These are phyloP conservation scores for Solen grandis DNA, from an alignment of 1,140 invertebrate species.

Conservation along the genomic window DNA sequence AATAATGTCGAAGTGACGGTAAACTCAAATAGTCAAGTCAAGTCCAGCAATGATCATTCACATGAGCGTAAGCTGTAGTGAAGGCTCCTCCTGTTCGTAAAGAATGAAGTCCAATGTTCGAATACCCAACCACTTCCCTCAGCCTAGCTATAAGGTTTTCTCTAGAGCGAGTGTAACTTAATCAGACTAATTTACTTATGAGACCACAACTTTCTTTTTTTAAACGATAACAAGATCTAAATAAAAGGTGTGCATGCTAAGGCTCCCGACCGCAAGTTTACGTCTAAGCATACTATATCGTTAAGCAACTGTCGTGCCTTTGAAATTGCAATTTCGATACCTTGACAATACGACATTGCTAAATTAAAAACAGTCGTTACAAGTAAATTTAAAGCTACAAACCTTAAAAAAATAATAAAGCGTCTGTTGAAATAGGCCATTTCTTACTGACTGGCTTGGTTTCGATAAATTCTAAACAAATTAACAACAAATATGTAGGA, in stretches of 20 bases:
- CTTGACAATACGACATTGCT: constrained; percentile 4
- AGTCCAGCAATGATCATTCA: constrained; percentile 24
- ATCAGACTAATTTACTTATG: constrained; percentile 32
- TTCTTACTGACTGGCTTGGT: constrained; percentile 19
- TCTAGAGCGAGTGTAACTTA: constrained; percentile 27
- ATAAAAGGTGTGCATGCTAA: background rate
- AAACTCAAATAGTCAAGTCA: no score
- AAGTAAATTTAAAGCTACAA: constrained; percentile 1
- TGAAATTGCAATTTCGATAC: constrained; percentile 41
- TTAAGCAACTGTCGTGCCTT: constrained; percentile 27
- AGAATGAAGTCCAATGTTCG: constrained; percentile 44
- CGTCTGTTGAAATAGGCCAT: background rate
- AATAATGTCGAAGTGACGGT: no score
- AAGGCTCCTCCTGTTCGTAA: constrained; percentile 37
- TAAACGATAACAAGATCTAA: constrained; percentile 28
- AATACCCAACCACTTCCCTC: background rate
- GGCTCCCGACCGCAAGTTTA: background rate
- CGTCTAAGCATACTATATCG: constrained; percentile 19
- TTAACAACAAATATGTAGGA: constrained; percentile 33
- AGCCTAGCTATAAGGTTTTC: background rate
- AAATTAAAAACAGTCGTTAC: constrained; percentile 4
- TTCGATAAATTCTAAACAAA: background rate
- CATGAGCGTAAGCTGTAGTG: background rate
- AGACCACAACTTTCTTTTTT: constrained; percentile 11
- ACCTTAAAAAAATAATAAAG: constrained; percentile 17